phyloP scores from a whole-genome alignment of 2,113 vertebrate species.

The Sphaerodactylus townsendi region DNA sequence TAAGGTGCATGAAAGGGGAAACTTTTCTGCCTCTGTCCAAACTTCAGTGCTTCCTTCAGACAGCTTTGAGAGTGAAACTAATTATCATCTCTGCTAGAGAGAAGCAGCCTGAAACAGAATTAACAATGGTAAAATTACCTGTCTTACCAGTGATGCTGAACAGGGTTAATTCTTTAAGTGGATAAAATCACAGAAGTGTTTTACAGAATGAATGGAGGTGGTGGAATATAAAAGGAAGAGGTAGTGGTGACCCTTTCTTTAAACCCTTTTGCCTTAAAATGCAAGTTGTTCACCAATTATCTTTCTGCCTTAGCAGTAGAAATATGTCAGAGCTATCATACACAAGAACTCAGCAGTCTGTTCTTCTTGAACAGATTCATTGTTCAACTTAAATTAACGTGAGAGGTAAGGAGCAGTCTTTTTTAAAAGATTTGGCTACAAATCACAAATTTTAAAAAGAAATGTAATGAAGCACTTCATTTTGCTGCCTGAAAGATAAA shows the following conservation, averaged over 20 bases:
- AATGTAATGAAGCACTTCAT: slow-evolving; percentile 38
- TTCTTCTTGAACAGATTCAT: background rate
- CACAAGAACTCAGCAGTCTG: slow-evolving; percentile 37
- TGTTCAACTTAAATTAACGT: slow-evolving; percentile 37
- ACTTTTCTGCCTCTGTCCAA: background rate
- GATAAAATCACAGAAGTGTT: slow-evolving; percentile 13
- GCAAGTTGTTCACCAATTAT: background rate
- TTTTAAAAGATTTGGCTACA: background rate
- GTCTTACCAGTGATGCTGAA: slow-evolving; percentile 1
- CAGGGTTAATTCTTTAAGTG: slow-evolving; percentile 3
- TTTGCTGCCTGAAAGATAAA: slow-evolving; percentile 60
- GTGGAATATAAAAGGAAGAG: slow-evolving; percentile 36
- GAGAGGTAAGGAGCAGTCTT: slow-evolving; percentile 19
- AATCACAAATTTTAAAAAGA: slow-evolving; percentile 19
- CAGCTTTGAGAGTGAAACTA: slow-evolving; percentile 23
- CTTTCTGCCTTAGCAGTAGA: slow-evolving; percentile 15
- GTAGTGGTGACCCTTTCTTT: slow-evolving; percentile 20
- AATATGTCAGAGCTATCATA: slow-evolving; percentile 10
- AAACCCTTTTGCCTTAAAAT: slow-evolving; percentile 43
- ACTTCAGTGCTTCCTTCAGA: background rate
- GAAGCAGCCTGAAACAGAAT: slow-evolving; percentile 7
- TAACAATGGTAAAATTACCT: slow-evolving; percentile 12
- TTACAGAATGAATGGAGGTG: slow-evolving; percentile 10
- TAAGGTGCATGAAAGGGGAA: background rate
- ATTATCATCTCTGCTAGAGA: background rate